Conservation (phyloP, 2,113 vertebrate genomes). For the Chionodraco myersi region DNA sequence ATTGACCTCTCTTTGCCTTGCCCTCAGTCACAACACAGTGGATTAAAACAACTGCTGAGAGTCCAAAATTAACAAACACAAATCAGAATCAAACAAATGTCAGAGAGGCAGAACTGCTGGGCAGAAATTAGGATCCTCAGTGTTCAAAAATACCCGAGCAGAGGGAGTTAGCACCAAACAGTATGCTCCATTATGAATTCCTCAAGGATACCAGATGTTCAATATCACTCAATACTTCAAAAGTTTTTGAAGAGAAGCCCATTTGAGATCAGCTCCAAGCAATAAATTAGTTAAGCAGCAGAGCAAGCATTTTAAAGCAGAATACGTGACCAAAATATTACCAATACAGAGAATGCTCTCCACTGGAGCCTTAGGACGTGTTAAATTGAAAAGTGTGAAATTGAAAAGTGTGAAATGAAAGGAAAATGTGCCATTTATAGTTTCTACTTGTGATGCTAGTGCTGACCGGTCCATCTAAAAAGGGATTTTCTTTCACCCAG, state of each 20-base stretch:
- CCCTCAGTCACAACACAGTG: conserved; percentile 13
- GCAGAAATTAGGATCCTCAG: neutral
- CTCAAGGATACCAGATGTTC: conserved; percentile 49
- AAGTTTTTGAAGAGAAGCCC: conserved; percentile 22
- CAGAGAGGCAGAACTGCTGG: neutral
- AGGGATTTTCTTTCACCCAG: neutral
- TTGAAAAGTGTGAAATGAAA: conserved; percentile 33
- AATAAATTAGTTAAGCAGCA: conserved; percentile 29
- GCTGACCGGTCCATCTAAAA: conserved; percentile 7
- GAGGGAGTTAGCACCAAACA: conserved; percentile 38
- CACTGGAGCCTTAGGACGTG: neutral
- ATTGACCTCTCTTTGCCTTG: conserved; percentile 25
- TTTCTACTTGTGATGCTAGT: conserved; percentile 30
- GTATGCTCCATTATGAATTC: conserved; percentile 17
- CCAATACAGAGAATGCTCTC: conserved; percentile 16
- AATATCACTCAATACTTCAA: conserved; percentile 48
- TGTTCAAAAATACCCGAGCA: conserved; percentile 21
- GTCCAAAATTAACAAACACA: conserved; percentile 28
- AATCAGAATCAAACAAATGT: conserved; percentile 30
- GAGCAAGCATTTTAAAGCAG: too few relatives aligned
- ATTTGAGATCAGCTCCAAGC: conserved; percentile 37
- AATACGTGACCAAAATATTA: conserved; percentile 35
- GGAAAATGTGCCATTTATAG: conserved; percentile 19
- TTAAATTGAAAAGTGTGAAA: conserved; percentile 31
- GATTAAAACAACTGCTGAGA: conserved; percentile 33